phyloP scores from a whole-genome alignment of 2,113 vertebrate species.

The Platycercus adscitus region DNA sequence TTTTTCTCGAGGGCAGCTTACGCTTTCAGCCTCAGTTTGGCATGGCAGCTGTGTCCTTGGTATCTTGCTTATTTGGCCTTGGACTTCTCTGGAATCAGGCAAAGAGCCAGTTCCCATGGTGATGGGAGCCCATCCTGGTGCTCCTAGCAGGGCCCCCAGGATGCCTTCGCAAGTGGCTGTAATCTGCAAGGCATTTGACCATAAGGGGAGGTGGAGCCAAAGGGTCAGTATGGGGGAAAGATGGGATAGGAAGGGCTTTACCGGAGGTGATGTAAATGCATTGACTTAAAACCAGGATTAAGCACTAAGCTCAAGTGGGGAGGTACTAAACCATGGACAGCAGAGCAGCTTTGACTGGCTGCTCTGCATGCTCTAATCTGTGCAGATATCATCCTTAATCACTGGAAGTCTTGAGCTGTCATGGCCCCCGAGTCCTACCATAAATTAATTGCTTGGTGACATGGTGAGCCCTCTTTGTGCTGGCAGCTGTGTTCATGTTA shows the following conservation, averaged over 20 bases:
- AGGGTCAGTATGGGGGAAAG: slow-evolving; percentile 8
- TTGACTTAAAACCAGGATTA: slow-evolving; percentile 66
- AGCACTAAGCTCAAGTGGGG: slow-evolving; percentile 18
- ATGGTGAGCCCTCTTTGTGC: not conserved
- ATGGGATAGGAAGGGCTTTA: not conserved
- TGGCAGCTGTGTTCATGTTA: not conserved
- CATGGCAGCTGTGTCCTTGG: not conserved
- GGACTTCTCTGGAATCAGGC: not conserved
- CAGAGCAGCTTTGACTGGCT: slow-evolving; percentile 41
- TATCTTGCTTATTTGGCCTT: not conserved
- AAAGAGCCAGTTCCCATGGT: not conserved
- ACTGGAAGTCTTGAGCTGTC: not conserved
- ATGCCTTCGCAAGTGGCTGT: not conserved
- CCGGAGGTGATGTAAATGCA: slow-evolving; percentile 47
- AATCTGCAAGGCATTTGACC: not conserved
- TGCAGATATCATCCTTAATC: slow-evolving; percentile 3
- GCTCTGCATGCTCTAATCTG: slow-evolving; percentile 25
- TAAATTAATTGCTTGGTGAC: not conserved
- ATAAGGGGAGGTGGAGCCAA: slow-evolving; percentile 41
- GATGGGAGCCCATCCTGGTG: not conserved
- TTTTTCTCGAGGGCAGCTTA: not conserved
- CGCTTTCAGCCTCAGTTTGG: not conserved
- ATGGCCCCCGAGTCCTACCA: not conserved
- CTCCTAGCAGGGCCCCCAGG: not conserved
- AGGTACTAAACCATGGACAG: slow-evolving; percentile 23